Percentiles rank a stretch among this genome's conserved stretches.
Evolutionary conservation across 1,140 invertebrate genomes (phyloP).

Genomic region (Coelopa frigida): DNA sequence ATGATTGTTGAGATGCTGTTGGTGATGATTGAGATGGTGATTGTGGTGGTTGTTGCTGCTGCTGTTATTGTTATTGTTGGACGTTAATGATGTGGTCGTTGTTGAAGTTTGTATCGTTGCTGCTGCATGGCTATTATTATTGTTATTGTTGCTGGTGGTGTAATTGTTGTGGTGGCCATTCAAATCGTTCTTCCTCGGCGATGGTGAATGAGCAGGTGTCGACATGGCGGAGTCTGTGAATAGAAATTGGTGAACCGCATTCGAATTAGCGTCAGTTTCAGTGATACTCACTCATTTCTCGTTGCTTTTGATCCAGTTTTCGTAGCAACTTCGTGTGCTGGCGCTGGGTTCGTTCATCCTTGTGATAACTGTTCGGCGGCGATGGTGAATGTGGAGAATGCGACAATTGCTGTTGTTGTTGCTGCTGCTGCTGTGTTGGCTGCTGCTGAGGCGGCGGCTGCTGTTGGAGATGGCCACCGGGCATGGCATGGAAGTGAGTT

Average conservation of each 20-base stretch:
- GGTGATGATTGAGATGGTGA: background rate
- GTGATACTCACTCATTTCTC: conserved; percentile 47
- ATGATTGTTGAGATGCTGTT: conserved; percentile 19
- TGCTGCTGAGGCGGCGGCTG: conserved; percentile 21
- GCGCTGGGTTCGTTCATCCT: conserved; percentile 68
- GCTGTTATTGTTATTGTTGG: conserved; percentile 15
- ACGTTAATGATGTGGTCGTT: background rate
- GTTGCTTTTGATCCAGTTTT: conserved; percentile 63
- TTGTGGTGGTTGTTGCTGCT: conserved; percentile 4
- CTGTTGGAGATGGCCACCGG: conserved; percentile 33
- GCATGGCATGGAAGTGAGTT: conserved; percentile 52
- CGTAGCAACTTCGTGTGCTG: conserved; percentile 67
- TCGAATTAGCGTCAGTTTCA: background rate
- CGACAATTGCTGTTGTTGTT: conserved; percentile 42
- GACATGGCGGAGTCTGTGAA: conserved; percentile 23
- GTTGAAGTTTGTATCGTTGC: background rate
- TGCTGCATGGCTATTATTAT: conserved; percentile 7
- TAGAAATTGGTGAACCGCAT: background rate
- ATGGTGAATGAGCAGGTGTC: conserved; percentile 38
- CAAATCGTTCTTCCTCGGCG: conserved; percentile 32
- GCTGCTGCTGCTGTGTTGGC: conserved; percentile 32
- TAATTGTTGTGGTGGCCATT: conserved; percentile 25
- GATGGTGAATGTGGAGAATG: conserved; percentile 48
- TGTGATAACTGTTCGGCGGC: conserved; percentile 51
- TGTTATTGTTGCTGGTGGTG: conserved; percentile 6